Evolutionary conservation across 2,888 invertebrate genomes (phyloP), one percentile per base, ranked within the genome.

Genomic region (Philaethria dido): DNA sequence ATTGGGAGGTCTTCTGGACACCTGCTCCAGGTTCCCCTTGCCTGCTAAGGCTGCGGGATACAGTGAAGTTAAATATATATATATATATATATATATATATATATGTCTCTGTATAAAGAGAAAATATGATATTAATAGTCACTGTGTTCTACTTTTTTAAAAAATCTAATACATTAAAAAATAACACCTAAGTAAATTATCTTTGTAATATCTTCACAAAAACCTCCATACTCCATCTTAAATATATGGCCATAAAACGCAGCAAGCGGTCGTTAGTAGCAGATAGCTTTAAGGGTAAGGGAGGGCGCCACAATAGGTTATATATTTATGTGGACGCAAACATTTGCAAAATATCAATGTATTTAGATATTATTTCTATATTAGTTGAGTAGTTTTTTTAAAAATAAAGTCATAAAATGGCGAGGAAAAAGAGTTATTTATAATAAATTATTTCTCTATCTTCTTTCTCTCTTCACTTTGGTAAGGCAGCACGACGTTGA

Each of bases 171-270:
- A 47, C 25, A 60, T 45, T 55, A 20, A 22, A 55, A 36, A 47
- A 57, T n/a, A n/a, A 60, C 11, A 60, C 45, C 29, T 60, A 63
- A 63, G 44, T 52, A 62, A 57, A 63, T 63, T 68, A 62, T 62
- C 62, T 57, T 44, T 33, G 62, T 65, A 69, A 69, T 69, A 71
- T 64, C 59, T 69, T 62, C 54, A 66, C 44, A 66, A 64, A 62
- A 64, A 64, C 57, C 61, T 39, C 33, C 63, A 39, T 55, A 50
- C 54, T 50, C 72, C 71, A 71, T 74, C 73, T 72, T 72, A 69
- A 72, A 75, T 73, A 70, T 73, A 71, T 66, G 70, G 63, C 62
- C 62, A 67, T 62, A 70, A 75, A 74, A 73, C 72, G 72, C 75
- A 76, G 75, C 68, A 69, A 72, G 74, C 66, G 69, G 69, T 71